Conservation (phyloP, 2,797 vertebrate species). For the Pseudochaenichthys georgianus region DNA sequence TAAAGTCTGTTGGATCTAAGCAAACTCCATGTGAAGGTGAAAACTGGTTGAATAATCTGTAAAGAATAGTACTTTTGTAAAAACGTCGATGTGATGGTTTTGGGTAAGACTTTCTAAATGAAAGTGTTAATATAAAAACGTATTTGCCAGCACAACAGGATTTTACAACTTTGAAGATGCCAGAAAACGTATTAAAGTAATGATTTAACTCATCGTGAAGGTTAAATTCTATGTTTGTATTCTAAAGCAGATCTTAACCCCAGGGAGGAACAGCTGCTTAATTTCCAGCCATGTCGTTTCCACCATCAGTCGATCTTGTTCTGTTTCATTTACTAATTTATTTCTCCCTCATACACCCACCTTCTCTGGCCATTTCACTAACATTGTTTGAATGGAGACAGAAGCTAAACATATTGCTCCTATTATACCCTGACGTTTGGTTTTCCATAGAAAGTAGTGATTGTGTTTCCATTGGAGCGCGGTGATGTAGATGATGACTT, state of each 20-base stretch:
- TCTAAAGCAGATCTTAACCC: neutral
- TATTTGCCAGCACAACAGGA: too few species aligned
- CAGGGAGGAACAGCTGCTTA: neutral
- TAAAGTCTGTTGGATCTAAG: too few species aligned
- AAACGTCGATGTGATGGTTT: too few species aligned
- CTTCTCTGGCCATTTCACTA: slow-evolving; percentile 17
- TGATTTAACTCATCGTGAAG: neutral
- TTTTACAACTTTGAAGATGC: too few species aligned
- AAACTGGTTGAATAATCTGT: too few species aligned
- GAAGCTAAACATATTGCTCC: slow-evolving; percentile 61
- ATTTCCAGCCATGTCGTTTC: neutral
- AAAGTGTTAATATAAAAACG: too few species aligned
- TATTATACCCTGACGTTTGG: slow-evolving; percentile 58
- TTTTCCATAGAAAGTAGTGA: slow-evolving; percentile 67
- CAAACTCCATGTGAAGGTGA: too few species aligned
- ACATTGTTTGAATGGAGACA: slow-evolving; percentile 40
- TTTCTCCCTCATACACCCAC: neutral
- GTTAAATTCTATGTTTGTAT: neutral
- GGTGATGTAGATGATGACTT: slow-evolving; percentile 71
- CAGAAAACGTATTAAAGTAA: neutral
- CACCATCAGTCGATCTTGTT: neutral
- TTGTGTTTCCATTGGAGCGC: slow-evolving; percentile 68
- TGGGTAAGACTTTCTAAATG: too few species aligned
- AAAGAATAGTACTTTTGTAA: too few species aligned
- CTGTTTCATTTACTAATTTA: slow-evolving; percentile 17